These are phyloP conservation scores for Pachyrhynchus sulphureomaculatus DNA, from an alignment of 1,140 invertebrate species.

Conservation along the genomic window DNA sequence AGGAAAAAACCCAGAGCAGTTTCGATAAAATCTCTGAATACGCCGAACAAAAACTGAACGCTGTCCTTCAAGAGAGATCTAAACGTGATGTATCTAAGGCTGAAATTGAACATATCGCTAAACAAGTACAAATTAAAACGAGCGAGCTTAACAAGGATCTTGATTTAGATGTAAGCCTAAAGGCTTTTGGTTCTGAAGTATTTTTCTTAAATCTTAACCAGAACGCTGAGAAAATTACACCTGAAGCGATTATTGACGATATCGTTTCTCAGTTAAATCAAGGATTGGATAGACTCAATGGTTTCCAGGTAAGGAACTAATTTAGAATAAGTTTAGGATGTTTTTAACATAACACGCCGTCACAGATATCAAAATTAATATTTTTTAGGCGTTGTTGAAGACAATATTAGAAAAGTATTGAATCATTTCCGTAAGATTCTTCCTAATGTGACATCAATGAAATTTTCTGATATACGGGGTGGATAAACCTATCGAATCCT, in stretches of 20 bases:
- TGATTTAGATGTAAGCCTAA: slow-evolving; percentile 71
- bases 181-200: slow-evolving; percentile 74
- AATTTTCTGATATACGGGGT: too few species aligned
- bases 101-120: slow-evolving; percentile 64
- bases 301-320: slow-evolving; percentile 58
- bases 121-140: slow-evolving; percentile 56
- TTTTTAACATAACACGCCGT: background rate
- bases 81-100: slow-evolving; percentile 59
- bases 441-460: too few species aligned
- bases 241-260: slow-evolving; percentile 61
- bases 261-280: slow-evolving; percentile 59
- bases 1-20: slow-evolving; percentile 49
- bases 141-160: slow-evolving; percentile 60
- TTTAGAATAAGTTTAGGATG: background rate
- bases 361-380: slow-evolving; percentile 15
- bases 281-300: slow-evolving; percentile 60
- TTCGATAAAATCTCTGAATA: slow-evolving; percentile 53
- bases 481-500: too few species aligned
- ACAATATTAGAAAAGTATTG: too few species aligned
- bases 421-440: too few species aligned
- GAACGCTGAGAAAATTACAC: slow-evolving; percentile 57
- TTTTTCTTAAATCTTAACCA: slow-evolving; percentile 66
- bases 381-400: too few species aligned
- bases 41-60: slow-evolving; percentile 50
- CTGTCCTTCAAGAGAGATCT: slow-evolving; percentile 6